Conservation (phyloP, 2,888 invertebrate genomes). For the Folsomia manolachei region DNA sequence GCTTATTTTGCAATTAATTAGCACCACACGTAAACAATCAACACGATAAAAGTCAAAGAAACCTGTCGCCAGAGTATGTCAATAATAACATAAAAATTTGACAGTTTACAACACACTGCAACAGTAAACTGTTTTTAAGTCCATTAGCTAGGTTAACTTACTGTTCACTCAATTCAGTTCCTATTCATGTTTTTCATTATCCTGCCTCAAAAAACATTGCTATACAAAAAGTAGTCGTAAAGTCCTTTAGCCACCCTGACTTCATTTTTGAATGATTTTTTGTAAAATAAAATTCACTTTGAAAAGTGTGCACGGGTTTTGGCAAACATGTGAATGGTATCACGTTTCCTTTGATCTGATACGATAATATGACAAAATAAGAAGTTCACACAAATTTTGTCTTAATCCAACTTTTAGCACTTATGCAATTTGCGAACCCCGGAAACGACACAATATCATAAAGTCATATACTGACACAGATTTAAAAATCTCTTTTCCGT, state of each 20-base stretch:
- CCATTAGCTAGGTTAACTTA: neutral
- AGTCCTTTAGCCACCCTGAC: conserved; percentile 16
- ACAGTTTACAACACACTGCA: neutral
- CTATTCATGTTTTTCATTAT: neutral
- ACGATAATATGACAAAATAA: too few relatives aligned
- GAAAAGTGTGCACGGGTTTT: neutral
- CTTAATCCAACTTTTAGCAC: too few relatives aligned
- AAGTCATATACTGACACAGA: too few relatives aligned
- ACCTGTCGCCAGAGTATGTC: neutral
- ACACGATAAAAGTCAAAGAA: neutral
- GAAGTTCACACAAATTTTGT: too few relatives aligned
- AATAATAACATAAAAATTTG: neutral
- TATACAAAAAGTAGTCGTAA: conserved; percentile 1
- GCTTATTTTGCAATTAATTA: neutral
- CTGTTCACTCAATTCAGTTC: neutral
- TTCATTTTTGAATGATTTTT: conserved; percentile 9
- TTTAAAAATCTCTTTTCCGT: too few relatives aligned
- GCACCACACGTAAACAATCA: neutral
- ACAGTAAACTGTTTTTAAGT: neutral
- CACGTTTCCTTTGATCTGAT: too few relatives aligned
- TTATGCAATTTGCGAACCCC: too few relatives aligned
- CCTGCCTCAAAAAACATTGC: conserved; percentile 28
- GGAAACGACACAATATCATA: too few relatives aligned
- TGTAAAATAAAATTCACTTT: neutral
- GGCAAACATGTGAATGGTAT: neutral